Conservation (phyloP, 2,113 vertebrate genomes). For the Garra rufa region DNA sequence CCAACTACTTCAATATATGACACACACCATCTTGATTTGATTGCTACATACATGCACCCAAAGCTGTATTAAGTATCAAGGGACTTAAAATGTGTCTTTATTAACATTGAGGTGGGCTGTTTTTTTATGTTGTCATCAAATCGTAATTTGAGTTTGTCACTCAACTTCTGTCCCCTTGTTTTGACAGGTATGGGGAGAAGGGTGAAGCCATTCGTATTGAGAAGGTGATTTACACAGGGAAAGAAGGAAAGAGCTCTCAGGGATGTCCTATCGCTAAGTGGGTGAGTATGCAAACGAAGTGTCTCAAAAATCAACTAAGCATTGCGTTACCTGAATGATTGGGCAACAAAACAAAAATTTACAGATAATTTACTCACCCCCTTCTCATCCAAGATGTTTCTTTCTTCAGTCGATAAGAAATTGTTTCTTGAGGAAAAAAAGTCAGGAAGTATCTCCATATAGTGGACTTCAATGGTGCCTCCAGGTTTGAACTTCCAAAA, state of each 20-base stretch:
- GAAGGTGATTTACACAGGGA: slow-evolving; percentile 94
- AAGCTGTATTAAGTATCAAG: background rate
- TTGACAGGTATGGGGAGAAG: slow-evolving; percentile 89
- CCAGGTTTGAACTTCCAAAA: too few species aligned
- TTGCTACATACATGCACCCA: background rate
- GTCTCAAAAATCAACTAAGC: too few species aligned
- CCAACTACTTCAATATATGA: background rate
- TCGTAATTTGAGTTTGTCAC: background rate
- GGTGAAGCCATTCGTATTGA: slow-evolving; percentile 94
- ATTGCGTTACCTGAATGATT: background rate
- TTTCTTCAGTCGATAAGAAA: too few species aligned
- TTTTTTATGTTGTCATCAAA: background rate
- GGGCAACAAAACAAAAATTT: too few species aligned
- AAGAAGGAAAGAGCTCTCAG: slow-evolving; percentile 95
- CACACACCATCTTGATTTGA: too few species aligned
- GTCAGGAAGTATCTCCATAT: too few species aligned
- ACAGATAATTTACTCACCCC: too few species aligned
- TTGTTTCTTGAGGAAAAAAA: too few species aligned
- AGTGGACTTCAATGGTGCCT: too few species aligned
- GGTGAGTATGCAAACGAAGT: slow-evolving; percentile 80
- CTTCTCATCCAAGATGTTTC: too few species aligned
- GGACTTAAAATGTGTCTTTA: background rate
- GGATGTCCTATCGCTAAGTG: slow-evolving; percentile 99
- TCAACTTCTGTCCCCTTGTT: slow-evolving; percentile 22
- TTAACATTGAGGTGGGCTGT: background rate